Evolutionary conservation across 1,140 invertebrate species (phyloP), one percentile per base, ranked within the genome.

Genomic region (Drepana arcuata): DNA sequence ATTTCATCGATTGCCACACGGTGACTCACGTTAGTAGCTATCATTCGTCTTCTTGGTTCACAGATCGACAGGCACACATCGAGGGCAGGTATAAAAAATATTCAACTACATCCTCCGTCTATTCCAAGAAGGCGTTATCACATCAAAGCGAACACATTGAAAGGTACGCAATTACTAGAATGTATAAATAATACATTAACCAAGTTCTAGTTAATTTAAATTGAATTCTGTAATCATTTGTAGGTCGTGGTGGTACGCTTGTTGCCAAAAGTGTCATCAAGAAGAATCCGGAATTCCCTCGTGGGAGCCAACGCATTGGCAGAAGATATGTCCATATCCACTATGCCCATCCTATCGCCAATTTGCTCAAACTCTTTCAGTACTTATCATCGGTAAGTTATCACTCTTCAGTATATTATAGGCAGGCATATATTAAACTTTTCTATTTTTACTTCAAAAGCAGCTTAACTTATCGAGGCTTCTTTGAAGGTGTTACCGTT

Each of bases 311-410:
- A 75, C 87, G 0, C 84, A 88, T 34, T 94, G 92, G 92, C 86
- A 88, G 45, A 88, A 86, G 69, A 75, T 91, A 40, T 94, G 91
- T 60, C 92, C 92, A 0, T 91, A 91, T 55, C 92, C 92, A 11
- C 88, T 93, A 59, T 94, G 91, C 59, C 91, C 92, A 2, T 90
- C 90, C 1, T 93, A 92, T 67, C 84, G 92, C 33, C 91, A 92
- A 62, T 90, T 93, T 57, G 90, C 92, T 2, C 85, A 92, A 31
- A 80, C 91, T 1, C 25, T 92, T 14, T 87, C 90, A 24, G 75
- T 93, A 6, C 79, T 90, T 39, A 57, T 92, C 15, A 87, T 93
- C 50, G 87, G 86, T 87, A 60, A 82, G 69, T 62, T n/a, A n/a
- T n/a, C n/a, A n/a, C n/a, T n/a, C n/a, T n/a, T n/a, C n/a, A n/a